Conservation (phyloP, 2,888 invertebrate genomes). For the Hylaea fasciaria region DNA sequence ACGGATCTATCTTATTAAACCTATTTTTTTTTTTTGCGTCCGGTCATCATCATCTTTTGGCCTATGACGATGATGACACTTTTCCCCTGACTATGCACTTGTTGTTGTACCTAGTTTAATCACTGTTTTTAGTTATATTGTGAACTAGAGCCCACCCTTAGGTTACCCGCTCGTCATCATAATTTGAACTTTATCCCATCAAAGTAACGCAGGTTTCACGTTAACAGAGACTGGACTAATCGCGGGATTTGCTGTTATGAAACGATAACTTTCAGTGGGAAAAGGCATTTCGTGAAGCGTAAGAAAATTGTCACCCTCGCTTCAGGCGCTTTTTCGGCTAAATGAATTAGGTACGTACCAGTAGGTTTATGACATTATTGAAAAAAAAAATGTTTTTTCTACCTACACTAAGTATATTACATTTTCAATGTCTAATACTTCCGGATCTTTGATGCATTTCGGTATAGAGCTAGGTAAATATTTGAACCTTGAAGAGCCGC, state of each 20-base stretch:
- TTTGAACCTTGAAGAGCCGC: too few relatives aligned
- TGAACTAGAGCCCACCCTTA: slow-evolving; percentile 47
- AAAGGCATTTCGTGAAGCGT: slow-evolving; percentile 46
- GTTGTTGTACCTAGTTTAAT: neutral
- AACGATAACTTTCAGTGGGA: slow-evolving; percentile 61
- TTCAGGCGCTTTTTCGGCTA: slow-evolving; percentile 16
- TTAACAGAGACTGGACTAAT: slow-evolving; percentile 48
- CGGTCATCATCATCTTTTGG: too few relatives aligned
- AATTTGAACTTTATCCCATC: slow-evolving; percentile 31
- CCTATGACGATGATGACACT: neutral
- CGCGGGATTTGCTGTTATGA: slow-evolving; percentile 62
- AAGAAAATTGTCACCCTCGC: slow-evolving; percentile 40
- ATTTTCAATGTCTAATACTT: too few relatives aligned
- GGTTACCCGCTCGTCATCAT: slow-evolving; percentile 35
- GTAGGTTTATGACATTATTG: too few relatives aligned
- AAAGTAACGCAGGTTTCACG: slow-evolving; percentile 9
- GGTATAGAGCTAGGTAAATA: too few relatives aligned
- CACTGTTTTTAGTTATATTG: slow-evolving; percentile 4
- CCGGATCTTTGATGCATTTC: too few relatives aligned
- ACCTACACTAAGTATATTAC: too few relatives aligned
- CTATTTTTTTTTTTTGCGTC: too few relatives aligned
- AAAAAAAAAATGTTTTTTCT: too few relatives aligned
- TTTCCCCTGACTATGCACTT: neutral
- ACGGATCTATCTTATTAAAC: too few relatives aligned
- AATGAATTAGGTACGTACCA: too few relatives aligned